Base-by-base conservation (phyloP, 2,797 vertebrate genomes). In the Pterois miles region DNA sequence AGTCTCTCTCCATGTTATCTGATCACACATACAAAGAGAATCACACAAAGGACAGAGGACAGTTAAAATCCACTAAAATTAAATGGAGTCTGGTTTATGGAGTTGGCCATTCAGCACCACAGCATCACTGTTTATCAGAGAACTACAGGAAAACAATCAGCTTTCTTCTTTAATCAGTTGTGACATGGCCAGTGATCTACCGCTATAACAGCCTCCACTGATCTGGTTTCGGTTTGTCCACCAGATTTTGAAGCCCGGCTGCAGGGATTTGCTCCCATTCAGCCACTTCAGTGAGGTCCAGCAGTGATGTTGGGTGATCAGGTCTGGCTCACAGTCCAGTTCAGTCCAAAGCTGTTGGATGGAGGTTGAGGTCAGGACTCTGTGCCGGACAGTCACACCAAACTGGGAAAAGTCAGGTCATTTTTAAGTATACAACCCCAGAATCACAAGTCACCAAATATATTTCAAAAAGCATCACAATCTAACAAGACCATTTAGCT, bases 101-200 rank as follows among this genome's bases (percentile, higher is more conserved):
- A 83, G 80, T 82, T 88, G 79, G 87, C 77, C 71, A 1, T 76
- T 88, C 86, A 90, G 89, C 83, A 85, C 86, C 82, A 83, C 57
- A 29, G 1, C 22, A 10, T 34, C 20, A 10, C 1, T 6, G 23
- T 20, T 6, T 4, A 29, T 13, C 8, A 62, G 7, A 56, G 65
- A 74, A 53, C 50, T 13, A 22, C 22, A 50, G 12, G 27, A 36
- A n/a, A 75, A 3, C 1, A 23, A 36, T 18, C 8, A 4, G 14
- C 2, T n/a, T 22, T 31, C 29, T 10, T 43, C 22, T 73, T 31
- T 25, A 63, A 71, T 8, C 23, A 36, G 20, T 6, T 60, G 34
- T 11, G n/a, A 50, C 27, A 57, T 4, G 11, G 1, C 20, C 6
- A 22, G 12, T 25, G 18, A 33, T 27, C 25, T 34, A n/a, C 34